Conservation (phyloP, 2,797 vertebrate genomes). For the Artibeus lituratus region DNA sequence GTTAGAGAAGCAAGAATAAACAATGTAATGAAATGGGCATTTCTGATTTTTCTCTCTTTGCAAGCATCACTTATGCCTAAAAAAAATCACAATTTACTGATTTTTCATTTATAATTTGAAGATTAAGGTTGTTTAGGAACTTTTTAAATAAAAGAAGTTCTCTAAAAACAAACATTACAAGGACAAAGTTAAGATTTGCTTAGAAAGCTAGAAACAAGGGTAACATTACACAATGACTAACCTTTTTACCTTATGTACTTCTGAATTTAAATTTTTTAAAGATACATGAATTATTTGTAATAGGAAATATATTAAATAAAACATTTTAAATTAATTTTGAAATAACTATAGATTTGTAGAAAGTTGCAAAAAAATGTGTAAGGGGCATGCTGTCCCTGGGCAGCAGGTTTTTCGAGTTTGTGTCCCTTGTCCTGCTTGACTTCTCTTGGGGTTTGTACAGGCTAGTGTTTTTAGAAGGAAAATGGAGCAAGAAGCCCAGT, state of each 20-base stretch:
- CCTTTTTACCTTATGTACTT: not conserved
- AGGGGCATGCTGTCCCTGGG: not conserved
- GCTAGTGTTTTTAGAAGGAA: not conserved
- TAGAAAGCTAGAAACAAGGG: constrained; percentile 3
- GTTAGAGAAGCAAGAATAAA: not conserved
- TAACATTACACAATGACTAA: not conserved
- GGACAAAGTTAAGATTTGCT: not conserved
- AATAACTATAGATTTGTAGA: not conserved
- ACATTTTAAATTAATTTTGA: not conserved
- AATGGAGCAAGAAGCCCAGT: not conserved
- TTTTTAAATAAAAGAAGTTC: not conserved
- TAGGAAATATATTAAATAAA: not conserved
- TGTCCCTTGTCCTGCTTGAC: not conserved
- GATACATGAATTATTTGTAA: not conserved
- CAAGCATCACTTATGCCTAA: not conserved
- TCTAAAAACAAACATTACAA: not conserved
- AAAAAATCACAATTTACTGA: not conserved
- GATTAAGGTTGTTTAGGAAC: not conserved
- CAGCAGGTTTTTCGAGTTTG: not conserved
- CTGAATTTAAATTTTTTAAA: constrained; percentile 17
- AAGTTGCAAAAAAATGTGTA: not conserved
- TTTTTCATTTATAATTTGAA: constrained; percentile 40
- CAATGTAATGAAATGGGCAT: not conserved
- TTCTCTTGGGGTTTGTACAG: not conserved
- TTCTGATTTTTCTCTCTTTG: not conserved